A percentile compares a stretch with the other conserved stretches of the same genome.
Conservation (phyloP, 2,888 invertebrate species). For the Hemistola chrysoprasaria region DNA sequence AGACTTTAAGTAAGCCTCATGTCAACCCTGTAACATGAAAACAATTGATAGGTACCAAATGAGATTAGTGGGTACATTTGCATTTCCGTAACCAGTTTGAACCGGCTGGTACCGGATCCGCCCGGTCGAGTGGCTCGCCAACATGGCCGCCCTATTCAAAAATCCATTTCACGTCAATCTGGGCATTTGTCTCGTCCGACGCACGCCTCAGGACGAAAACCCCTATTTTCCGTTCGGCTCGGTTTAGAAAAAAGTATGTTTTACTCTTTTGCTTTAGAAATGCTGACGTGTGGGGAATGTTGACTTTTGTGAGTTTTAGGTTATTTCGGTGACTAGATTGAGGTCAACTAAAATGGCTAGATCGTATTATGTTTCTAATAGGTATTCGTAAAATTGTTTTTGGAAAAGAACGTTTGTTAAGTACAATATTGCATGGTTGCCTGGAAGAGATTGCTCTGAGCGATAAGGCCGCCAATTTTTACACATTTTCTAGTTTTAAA, state of each 20-base stretch:
- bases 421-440: no score
- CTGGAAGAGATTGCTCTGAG: no score
- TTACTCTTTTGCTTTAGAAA: slow-evolving; percentile 6
- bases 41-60: slow-evolving; percentile 33
- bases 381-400: no score
- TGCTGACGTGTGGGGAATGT: slow-evolving; percentile 18
- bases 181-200: slow-evolving; percentile 58
- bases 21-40: slow-evolving; percentile 29
- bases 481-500: no score
- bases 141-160: slow-evolving; percentile 59
- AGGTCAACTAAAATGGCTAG: no score
- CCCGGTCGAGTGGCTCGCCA: slow-evolving; percentile 51
- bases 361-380: no score
- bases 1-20: slow-evolving; percentile 12
- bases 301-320: background rate
- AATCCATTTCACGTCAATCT: slow-evolving; percentile 78
- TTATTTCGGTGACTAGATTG: background rate
- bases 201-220: slow-evolving; percentile 24
- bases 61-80: slow-evolving; percentile 53
- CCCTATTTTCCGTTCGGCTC: slow-evolving; percentile 21
- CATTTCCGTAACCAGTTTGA: slow-evolving; percentile 36
- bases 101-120: slow-evolving; percentile 41
- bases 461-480: no score
- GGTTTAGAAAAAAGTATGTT: slow-evolving; percentile 19
- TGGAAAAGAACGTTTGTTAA: no score